These are phyloP conservation scores for Mesoligia furuncula DNA, from an alignment of 2,888 invertebrate species.

Conservation along the genomic window DNA sequence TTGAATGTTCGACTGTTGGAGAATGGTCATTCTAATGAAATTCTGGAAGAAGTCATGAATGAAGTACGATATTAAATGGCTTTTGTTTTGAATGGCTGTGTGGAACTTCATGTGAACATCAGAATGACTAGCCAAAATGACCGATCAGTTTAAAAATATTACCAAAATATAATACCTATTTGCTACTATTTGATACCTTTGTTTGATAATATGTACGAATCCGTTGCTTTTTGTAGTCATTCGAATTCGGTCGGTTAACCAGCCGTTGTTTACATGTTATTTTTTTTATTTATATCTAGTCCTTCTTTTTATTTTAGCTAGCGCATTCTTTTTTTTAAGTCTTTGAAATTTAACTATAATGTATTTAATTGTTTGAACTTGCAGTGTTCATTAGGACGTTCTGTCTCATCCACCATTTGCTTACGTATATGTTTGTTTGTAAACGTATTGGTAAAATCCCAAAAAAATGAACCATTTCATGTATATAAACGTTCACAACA, in stretches of 20 bases:
- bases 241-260: too few relatives aligned
- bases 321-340: not conserved
- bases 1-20: conserved; percentile 31
- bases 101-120: not conserved
- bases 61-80: conserved; percentile 64
- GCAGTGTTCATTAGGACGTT: not conserved
- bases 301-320: not conserved
- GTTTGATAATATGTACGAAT: too few relatives aligned
- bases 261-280: too few relatives aligned
- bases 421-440: not conserved
- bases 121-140: too few relatives aligned
- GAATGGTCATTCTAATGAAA: conserved; percentile 30
- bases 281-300: too few relatives aligned
- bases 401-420: not conserved
- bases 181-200: too few relatives aligned
- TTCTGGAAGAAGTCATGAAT: conserved; percentile 60
- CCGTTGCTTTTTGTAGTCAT: too few relatives aligned
- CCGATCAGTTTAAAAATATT: too few relatives aligned
- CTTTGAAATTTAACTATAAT: not conserved
- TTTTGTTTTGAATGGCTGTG: conserved; percentile 54
- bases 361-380: not conserved
- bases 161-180: too few relatives aligned
- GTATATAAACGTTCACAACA: not conserved
- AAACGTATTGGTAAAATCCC: not conserved
- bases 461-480: not conserved